Conservation (phyloP, 2,888 invertebrate species). For the Diarsia rubi region DNA sequence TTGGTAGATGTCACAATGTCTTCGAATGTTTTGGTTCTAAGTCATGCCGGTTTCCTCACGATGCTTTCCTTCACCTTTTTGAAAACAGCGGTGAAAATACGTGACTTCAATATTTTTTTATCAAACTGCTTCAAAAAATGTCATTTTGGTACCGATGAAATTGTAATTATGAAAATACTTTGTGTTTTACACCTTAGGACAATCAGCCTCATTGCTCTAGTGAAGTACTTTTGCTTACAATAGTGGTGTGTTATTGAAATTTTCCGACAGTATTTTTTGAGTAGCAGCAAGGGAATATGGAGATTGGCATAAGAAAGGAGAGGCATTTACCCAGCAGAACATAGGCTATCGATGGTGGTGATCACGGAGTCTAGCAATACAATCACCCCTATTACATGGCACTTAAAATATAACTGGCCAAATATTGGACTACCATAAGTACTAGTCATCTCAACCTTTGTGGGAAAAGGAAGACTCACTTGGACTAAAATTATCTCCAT, state of each 20-base stretch:
- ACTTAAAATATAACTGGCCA: not conserved
- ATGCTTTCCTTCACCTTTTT: no score
- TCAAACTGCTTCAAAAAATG: not conserved
- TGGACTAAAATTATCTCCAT: conserved; percentile 2
- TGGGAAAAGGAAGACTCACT: not conserved
- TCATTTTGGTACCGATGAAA: not conserved
- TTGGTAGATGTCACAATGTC: no score
- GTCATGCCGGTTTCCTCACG: no score
- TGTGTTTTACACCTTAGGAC: not conserved
- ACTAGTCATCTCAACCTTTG: not conserved
- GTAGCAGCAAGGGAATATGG: not conserved
- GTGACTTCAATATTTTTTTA: not conserved
- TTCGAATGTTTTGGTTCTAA: no score
- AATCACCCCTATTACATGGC: not conserved
- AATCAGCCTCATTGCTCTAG: not conserved
- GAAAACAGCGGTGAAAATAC: no score
- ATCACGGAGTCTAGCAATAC: not conserved
- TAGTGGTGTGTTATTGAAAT: not conserved
- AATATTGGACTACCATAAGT: not conserved
- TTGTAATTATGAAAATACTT: not conserved
- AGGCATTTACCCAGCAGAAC: no score
- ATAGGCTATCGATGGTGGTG: no score
- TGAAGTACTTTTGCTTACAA: not conserved
- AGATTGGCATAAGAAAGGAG: no score
- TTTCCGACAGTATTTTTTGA: not conserved